Conservation (phyloP, 2,113 vertebrate species). For the Semnornis frantzii region DNA sequence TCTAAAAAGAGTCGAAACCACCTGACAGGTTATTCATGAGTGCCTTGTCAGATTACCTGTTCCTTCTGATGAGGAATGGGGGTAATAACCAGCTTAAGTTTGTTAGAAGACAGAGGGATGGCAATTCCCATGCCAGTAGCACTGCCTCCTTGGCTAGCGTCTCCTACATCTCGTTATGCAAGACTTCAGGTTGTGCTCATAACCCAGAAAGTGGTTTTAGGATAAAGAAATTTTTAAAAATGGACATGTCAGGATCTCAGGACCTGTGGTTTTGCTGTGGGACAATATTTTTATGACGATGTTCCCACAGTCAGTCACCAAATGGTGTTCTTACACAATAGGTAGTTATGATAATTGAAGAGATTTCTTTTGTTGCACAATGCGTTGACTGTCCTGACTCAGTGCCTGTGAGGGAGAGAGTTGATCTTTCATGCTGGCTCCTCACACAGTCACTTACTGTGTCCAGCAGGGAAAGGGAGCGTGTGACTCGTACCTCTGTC, state of each 20-base stretch:
- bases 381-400: conserved; percentile 8
- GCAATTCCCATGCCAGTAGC: neutral
- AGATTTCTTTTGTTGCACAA: conserved; percentile 35
- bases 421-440: neutral
- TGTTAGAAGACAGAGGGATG: neutral
- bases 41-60: neutral
- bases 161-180: neutral
- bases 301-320: conserved; percentile 35
- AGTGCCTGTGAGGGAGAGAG: neutral
- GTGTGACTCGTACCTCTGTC: neutral
- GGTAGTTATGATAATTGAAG: neutral
- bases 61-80: neutral
- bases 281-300: conserved; percentile 12
- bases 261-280: neutral
- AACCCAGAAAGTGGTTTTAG: neutral
- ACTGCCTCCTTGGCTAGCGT: neutral
- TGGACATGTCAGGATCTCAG: neutral
- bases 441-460: neutral
- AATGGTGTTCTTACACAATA: conserved; percentile 19
- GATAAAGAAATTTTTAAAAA: neutral
- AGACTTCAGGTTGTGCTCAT: neutral
- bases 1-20: neutral
- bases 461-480: neutral
- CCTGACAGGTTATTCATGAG: neutral
- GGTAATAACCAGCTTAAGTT: neutral